Evolutionary conservation across 2,797 vertebrate genomes (phyloP).

Genomic region (Centropyge bicolor): DNA sequence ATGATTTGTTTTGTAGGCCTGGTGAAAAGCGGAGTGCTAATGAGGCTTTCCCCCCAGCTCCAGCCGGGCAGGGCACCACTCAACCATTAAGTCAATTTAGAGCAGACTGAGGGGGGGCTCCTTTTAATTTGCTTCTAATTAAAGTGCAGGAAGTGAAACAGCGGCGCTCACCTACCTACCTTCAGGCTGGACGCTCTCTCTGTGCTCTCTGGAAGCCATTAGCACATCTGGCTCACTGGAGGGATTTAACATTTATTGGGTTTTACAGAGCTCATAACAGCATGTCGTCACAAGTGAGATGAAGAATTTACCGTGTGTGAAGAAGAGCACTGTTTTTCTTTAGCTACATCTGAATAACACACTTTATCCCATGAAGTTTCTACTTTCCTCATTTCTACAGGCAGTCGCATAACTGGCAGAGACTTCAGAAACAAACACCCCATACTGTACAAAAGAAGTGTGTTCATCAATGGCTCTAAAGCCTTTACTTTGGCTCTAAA

Average conservation of each 20-base stretch:
- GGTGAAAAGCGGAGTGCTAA: conserved; percentile 69
- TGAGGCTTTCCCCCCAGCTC: conserved; percentile 57
- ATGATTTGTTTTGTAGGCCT: conserved; percentile 68
- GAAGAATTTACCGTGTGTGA: conserved; percentile 6
- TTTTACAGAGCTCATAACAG: conserved; percentile 57
- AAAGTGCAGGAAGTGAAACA: conserved; percentile 75
- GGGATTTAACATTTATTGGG: conserved; percentile 42
- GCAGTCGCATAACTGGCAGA: neutral
- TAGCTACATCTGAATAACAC: neutral
- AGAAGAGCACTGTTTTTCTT: neutral
- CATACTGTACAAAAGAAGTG: neutral
- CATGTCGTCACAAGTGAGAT: conserved; percentile 31
- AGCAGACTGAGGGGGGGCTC: conserved; percentile 22
- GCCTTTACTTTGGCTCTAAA: neutral
- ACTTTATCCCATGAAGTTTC: neutral
- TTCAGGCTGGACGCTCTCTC: conserved; percentile 51
- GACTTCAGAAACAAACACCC: neutral
- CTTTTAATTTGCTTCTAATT: conserved; percentile 81
- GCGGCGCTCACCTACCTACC: conserved; percentile 46
- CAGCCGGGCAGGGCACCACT: conserved; percentile 48
- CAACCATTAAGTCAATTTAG: conserved; percentile 78
- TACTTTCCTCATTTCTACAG: too few species aligned
- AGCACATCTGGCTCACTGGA: conserved; percentile 63
- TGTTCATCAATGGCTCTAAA: too few species aligned
- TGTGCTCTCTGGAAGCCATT: conserved; percentile 65